Evolutionary conservation across 2,113 vertebrate genomes (phyloP).

Genomic region (Vanacampus margaritifer): DNA sequence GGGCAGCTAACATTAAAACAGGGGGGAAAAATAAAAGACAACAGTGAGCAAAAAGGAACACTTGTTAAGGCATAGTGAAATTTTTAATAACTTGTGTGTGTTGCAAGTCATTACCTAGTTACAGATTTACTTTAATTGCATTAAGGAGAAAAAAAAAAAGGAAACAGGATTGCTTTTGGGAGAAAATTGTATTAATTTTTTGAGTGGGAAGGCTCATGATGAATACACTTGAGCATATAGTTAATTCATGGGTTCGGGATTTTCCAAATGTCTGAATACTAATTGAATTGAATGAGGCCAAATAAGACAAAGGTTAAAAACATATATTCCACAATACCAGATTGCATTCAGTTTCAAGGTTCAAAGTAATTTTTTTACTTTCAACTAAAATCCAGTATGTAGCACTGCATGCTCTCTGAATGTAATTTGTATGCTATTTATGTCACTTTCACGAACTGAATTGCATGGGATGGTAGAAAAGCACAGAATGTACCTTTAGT

Average conservation of each 20-base stretch:
- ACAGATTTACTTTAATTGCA: neutral
- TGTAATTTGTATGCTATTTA: neutral
- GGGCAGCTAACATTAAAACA: neutral
- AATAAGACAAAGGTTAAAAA: neutral
- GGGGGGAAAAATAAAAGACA: neutral
- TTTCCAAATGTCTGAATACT: slow-evolving; percentile 1
- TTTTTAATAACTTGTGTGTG: neutral
- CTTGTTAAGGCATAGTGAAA: neutral
- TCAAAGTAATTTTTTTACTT: neutral
- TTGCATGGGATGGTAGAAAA: neutral
- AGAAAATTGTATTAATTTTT: neutral
- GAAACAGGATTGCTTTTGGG: neutral
- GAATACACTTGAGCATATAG: neutral
- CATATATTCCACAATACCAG: neutral
- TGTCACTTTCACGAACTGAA: neutral
- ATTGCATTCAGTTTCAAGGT: neutral
- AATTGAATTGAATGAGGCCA: neutral
- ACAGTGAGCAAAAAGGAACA: neutral
- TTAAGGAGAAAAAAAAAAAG: neutral
- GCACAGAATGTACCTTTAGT: neutral
- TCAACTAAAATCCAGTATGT: neutral
- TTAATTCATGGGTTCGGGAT: neutral
- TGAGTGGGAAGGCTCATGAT: neutral
- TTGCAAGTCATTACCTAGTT: neutral
- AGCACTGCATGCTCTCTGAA: neutral